Evolutionary conservation across 2,888 invertebrate genomes (phyloP), one percentile per base, ranked within the genome.

Genomic region (Nemurella pictetii): DNA sequence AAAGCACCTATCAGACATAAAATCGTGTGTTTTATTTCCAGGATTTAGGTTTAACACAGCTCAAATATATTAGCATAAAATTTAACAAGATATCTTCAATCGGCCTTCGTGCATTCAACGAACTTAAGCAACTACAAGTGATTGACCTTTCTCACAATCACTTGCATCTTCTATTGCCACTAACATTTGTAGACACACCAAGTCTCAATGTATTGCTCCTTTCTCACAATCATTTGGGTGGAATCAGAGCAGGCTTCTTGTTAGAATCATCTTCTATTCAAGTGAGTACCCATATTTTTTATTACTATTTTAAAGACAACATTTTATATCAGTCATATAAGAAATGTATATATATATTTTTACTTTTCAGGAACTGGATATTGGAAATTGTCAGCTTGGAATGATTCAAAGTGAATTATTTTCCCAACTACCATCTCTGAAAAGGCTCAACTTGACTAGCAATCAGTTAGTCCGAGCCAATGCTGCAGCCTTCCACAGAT

Each of bases 331-430:
- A 4, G 5, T 80, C 3, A 29, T 4, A 32, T 28, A 4, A 28
- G 32, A 29, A 55, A 3, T 55, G 3, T n/a, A n/a, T n/a, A n/a
- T n/a, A n/a, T n/a, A n/a, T n/a, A n/a, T n/a, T 81, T 77, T 83
- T 27, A 35, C 73, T 83, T 90, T 93, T 86, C 90, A 93, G 91
- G 90, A 92, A 26, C 89, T 95, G 0, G 93, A 93, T 88, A 89
- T 95, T 55, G 92, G 93, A 86, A 91, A 92, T 86, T 93, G 94
- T 75, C 92, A 93, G 85, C 92, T 94, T 82, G 92, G 92, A 87
- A 90, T 92, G 20, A 87, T 94, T 80, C 91, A 92, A 4, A 89
- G 90, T 0, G 89, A 92, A 80, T 87, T 92, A 9, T 93, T 94
- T 86, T 90, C 89, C 9, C 90, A 92, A 83, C 85, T 94, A 80